phyloP scores from a whole-genome alignment of 2,113 vertebrate genomes.

The Anthoscopus minutus region DNA sequence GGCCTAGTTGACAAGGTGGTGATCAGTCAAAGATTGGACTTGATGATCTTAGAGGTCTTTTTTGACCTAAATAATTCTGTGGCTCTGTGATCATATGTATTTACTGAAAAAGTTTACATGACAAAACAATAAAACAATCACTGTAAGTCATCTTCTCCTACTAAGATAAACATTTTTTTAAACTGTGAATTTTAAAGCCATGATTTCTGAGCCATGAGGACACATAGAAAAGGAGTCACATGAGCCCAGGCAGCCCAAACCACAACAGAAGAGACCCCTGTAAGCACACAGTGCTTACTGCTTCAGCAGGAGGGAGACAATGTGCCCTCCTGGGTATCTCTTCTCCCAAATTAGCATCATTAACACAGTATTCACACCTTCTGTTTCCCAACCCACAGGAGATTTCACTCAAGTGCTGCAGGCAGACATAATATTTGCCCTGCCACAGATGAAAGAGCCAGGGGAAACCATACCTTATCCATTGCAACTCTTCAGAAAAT shows the following conservation, averaged over 20 bases:
- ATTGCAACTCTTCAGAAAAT: background rate
- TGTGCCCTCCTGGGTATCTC: background rate
- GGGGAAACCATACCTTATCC: background rate
- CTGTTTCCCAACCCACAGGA: background rate
- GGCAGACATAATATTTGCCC: background rate
- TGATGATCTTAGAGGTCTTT: background rate
- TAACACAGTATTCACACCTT: background rate
- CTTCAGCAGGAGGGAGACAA: background rate
- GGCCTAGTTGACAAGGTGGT: background rate
- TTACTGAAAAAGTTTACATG: background rate
- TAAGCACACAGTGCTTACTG: accelerated
- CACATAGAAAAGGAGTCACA: background rate
- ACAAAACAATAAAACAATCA: background rate
- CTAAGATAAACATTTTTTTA: background rate
- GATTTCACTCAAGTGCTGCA: background rate
- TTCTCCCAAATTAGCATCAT: background rate
- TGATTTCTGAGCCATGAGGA: background rate
- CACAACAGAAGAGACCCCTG: background rate
- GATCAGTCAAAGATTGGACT: background rate
- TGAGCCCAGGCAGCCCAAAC: background rate
- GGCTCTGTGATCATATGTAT: background rate
- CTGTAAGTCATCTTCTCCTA: background rate
- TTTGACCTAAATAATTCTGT: background rate
- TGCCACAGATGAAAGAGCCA: background rate
- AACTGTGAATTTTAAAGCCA: background rate